phyloP scores from a whole-genome alignment of 2,113 vertebrate species.

The Limnothrissa miodon region DNA sequence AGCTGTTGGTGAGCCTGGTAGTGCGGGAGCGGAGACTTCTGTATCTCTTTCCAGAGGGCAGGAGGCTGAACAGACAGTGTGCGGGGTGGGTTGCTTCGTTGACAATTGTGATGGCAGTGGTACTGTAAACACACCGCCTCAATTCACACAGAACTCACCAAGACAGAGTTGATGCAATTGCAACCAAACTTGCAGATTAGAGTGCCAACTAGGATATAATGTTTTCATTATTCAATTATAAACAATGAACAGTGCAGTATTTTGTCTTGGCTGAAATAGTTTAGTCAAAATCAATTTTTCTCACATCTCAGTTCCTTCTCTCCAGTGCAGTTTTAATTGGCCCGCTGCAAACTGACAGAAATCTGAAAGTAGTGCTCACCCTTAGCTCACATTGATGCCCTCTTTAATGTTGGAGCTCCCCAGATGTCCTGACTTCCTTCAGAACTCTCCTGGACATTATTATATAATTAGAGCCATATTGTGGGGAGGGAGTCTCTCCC shows the following conservation, averaged over 20 bases:
- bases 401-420: conserved; percentile 6
- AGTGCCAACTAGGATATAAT: too few species aligned
- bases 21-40: too few species aligned
- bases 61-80: too few species aligned
- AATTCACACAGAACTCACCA: too few species aligned
- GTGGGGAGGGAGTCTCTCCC: neutral
- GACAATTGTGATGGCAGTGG: too few species aligned
- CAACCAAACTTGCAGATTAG: too few species aligned
- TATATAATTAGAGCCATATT: conserved; percentile 12
- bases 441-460: conserved; percentile 14
- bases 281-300: neutral
- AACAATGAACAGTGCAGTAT: neutral
- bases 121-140: too few species aligned
- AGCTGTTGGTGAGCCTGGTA: too few species aligned
- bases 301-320: neutral
- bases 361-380: neutral
- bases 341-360: neutral
- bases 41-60: too few species aligned
- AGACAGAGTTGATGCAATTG: too few species aligned
- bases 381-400: neutral
- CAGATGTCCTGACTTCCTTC: conserved; percentile 14
- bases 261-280: neutral
- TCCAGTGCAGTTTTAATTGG: conserved; percentile 1
- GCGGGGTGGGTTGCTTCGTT: too few species aligned
- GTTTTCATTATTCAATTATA: too few species aligned